A percentile compares a stretch with the other conserved stretches of the same genome.
These are phyloP conservation scores for Paramuricea clavata DNA, from an alignment of 92 coral and sea anemone species.

Conservation along the genomic window DNA sequence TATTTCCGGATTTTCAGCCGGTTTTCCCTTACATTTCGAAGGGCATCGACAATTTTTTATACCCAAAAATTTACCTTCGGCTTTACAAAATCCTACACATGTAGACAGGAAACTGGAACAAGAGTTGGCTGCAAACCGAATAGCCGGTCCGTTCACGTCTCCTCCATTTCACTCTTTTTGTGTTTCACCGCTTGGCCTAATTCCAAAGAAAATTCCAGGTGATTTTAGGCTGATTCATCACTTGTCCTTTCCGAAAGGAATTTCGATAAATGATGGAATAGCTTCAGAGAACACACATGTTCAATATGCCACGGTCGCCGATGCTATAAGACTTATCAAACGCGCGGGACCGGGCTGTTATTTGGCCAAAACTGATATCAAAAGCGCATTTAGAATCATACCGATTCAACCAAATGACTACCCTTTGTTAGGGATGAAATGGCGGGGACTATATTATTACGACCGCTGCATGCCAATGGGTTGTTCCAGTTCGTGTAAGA, in stretches of 20 bases:
- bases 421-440: too few relatives aligned
- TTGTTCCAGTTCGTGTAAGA: neutral
- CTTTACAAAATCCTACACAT: conserved; percentile 29
- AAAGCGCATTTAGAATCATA: neutral
- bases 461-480: too few relatives aligned
- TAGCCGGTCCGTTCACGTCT: conserved; percentile 44
- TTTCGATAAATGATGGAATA: conserved; percentile 47
- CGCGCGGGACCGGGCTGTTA: neutral
- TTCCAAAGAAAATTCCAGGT: conserved; percentile 38
- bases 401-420: too few relatives aligned
- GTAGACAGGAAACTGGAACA: conserved; percentile 18
- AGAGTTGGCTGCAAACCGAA: conserved; percentile 26
- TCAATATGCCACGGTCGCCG: conserved; percentile 21
- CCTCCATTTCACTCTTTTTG: conserved; percentile 5
- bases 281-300: conserved; percentile 23
- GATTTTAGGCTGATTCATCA: conserved; percentile 48
- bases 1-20: conserved; percentile 22
- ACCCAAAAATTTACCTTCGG: conserved; percentile 23
- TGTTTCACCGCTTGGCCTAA: conserved; percentile 47
- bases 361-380: neutral
- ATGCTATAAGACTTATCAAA: conserved; percentile 3
- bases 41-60: conserved; percentile 8
- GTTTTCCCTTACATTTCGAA: conserved; percentile 39
- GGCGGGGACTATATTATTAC: too few relatives aligned
- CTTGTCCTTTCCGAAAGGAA: conserved; percentile 36